Evolutionary conservation across 2,888 invertebrate species (phyloP), one percentile per base, ranked within the genome.

Genomic region (Agrochola lota): DNA sequence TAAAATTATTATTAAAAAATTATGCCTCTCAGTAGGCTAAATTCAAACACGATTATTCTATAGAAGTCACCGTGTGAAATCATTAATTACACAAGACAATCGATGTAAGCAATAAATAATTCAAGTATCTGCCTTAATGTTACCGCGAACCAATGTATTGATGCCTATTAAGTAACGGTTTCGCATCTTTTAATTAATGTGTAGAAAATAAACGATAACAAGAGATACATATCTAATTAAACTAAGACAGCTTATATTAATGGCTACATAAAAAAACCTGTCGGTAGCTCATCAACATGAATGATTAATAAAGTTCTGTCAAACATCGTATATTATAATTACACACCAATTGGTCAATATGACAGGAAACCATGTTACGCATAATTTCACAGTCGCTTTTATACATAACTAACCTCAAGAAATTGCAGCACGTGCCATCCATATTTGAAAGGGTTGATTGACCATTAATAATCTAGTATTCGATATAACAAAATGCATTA

Each of bases 261-360:
- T 85, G 15, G 35, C 49, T 81, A 77, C 70, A 79, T 75, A 68
- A 78, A 79, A 49, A 85, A 78, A 85, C 62, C 30, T 79, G 81
- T 85, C 71, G 74, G 67, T 68, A 52, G 73, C 62, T 73, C 74
- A 77, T 85, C 69, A 74, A 66, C 40, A 74, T 77, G 60, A 64
- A 26, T 75, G 63, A 83, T 77, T 78, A 80, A 86, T 81, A 74
- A 71, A 66, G 12, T 68, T 74, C 43, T 72, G 71, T 67, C 60
- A 75, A n/a, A 49, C 30, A 46, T 71, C 76, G 35, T 85, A 73
- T 72, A 75, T 83, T 77, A 77, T 71, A 72, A 85, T 85, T 74
- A 76, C 40, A 63, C 26, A 57, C 73, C 60, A 75, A 77, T 80
- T 68, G 63, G 75, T 84, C 84, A 81, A 69, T 52, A 46, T 43